Evolutionary conservation across 2,888 invertebrate species (phyloP).

Genomic region (Metacarcinus magister): DNA sequence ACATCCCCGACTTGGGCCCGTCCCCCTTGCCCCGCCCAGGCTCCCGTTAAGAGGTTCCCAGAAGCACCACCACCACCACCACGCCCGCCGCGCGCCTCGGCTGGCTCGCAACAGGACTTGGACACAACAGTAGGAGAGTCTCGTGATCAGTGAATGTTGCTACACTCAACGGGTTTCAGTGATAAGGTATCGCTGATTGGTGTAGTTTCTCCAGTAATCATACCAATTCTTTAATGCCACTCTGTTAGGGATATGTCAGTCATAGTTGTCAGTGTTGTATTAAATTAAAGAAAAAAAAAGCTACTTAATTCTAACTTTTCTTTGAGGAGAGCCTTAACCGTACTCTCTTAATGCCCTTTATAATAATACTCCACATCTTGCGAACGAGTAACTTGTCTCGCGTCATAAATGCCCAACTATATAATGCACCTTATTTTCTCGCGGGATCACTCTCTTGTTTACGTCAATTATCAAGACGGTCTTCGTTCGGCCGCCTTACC

Average conservation of each 20-base stretch:
- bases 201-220: background rate
- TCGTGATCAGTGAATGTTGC: background rate
- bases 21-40: slow-evolving; percentile 20
- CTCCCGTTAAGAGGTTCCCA: slow-evolving; percentile 46
- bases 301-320: background rate
- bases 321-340: background rate
- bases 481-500: background rate
- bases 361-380: background rate
- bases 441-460: background rate
- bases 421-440: background rate
- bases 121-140: background rate
- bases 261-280: background rate
- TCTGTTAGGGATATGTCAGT: background rate
- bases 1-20: background rate
- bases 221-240: background rate
- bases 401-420: background rate
- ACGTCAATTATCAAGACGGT: background rate
- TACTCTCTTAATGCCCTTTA: slow-evolving; percentile 47
- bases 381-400: background rate
- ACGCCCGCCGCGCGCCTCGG: background rate
- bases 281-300: background rate
- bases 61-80: slow-evolving; percentile 68
- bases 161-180: background rate
- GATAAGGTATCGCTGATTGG: background rate
- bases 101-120: background rate